Conservation (phyloP, 2,113 vertebrate species). For the Pseudolaguvia tuberculata region DNA sequence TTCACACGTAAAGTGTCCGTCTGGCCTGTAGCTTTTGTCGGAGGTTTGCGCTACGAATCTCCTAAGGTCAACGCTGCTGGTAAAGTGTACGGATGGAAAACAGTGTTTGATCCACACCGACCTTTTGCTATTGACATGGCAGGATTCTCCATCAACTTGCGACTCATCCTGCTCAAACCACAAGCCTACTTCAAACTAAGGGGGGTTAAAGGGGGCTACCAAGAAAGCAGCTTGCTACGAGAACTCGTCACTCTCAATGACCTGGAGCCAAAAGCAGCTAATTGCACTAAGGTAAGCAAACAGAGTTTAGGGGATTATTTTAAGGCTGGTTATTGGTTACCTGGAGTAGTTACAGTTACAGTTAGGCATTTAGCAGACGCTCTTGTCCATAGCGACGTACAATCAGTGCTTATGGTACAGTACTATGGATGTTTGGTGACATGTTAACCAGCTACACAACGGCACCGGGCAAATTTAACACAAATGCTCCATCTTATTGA, state of each 20-base stretch:
- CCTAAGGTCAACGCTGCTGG: slow-evolving; percentile 92
- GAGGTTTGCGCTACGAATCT: slow-evolving; percentile 92
- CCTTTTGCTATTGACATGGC: slow-evolving; percentile 99
- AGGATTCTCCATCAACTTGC: slow-evolving; percentile 91
- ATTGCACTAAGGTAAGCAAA: slow-evolving; percentile 92
- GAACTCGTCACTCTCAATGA: slow-evolving; percentile 93
- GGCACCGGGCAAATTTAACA: too few relatives aligned
- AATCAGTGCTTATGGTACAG: too few relatives aligned
- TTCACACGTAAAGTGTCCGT: slow-evolving; percentile 90
- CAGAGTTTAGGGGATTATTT: background rate
- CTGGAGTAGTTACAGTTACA: too few relatives aligned
- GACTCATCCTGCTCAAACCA: slow-evolving; percentile 89
- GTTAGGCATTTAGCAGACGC: too few relatives aligned
- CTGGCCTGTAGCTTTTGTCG: slow-evolving; percentile 96
- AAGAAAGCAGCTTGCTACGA: slow-evolving; percentile 93
- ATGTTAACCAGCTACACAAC: too few relatives aligned
- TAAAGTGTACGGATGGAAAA: slow-evolving; percentile 97
- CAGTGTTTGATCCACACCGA: slow-evolving; percentile 92
- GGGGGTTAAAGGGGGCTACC: slow-evolving; percentile 94
- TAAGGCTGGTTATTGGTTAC: too few relatives aligned
- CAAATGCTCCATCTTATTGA: too few relatives aligned
- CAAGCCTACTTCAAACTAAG: slow-evolving; percentile 98
- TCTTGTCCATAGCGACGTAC: too few relatives aligned
- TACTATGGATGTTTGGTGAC: too few relatives aligned
- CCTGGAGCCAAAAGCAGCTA: slow-evolving; percentile 96